These are phyloP conservation scores for Caenorhabditis brenneri DNA, from an alignment of 1,140 invertebrate genomes.

Conservation along the genomic window DNA sequence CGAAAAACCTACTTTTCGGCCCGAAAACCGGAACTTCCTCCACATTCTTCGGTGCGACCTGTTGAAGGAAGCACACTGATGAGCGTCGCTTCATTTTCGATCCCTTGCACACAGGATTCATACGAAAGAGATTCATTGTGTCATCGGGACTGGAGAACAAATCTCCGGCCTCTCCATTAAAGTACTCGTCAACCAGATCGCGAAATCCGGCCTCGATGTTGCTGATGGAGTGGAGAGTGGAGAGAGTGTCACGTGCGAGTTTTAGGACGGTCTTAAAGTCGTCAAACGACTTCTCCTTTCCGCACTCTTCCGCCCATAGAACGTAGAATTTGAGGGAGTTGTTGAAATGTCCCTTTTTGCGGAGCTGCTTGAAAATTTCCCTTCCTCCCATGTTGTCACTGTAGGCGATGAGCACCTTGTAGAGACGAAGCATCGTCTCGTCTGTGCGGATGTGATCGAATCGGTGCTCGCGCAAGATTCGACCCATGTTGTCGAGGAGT, in stretches of 20 bases:
- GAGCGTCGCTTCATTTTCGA: not conserved
- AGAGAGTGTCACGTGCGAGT: not conserved
- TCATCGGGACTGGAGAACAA: not conserved
- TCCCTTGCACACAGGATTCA: not conserved
- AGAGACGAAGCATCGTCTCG: conserved; percentile 3
- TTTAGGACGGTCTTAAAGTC: not conserved
- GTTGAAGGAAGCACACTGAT: not conserved
- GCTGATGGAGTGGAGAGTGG: not conserved
- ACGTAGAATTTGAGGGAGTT: not conserved
- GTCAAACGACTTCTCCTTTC: not conserved
- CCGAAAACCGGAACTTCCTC: not conserved
- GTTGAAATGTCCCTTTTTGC: not conserved
- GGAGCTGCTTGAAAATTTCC: not conserved
- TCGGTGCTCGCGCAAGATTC: not conserved
- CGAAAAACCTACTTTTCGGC: too few species aligned
- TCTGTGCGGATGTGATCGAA: not conserved
- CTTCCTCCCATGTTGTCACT: not conserved
- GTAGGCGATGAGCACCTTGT: not conserved
- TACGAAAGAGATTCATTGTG: not conserved
- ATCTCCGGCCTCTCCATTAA: not conserved
- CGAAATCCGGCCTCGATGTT: conserved; percentile 14
- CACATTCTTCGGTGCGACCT: not conserved
- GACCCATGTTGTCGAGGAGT: not conserved
- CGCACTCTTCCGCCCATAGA: not conserved
- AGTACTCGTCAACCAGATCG: not conserved